phyloP scores from a whole-genome alignment of 2,113 vertebrate species.

The Pyxicephalus adspersus region DNA sequence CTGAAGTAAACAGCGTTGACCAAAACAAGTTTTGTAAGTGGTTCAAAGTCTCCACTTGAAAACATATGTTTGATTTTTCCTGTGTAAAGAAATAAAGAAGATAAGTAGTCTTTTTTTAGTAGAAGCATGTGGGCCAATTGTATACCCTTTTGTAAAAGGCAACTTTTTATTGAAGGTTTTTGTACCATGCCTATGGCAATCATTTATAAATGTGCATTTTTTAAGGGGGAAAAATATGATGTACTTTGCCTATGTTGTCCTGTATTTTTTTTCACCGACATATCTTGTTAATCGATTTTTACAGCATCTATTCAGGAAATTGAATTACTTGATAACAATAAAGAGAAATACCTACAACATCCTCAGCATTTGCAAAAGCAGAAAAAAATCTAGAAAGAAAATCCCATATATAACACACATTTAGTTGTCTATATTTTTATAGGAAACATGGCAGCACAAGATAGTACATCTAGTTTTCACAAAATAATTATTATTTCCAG shows the following conservation, averaged over 20 bases:
- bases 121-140: not conserved
- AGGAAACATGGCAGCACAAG: no score
- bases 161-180: constrained; percentile 37
- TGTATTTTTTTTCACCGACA: constrained; percentile 45
- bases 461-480: no score
- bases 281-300: constrained; percentile 44
- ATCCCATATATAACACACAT: not conserved
- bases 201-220: constrained; percentile 43
- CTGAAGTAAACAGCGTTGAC: constrained; percentile 69
- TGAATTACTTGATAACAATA: constrained; percentile 30
- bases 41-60: constrained; percentile 63
- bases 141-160: constrained; percentile 22
- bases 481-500: no score
- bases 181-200: constrained; percentile 32
- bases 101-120: constrained; percentile 7
- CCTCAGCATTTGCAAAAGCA: not conserved
- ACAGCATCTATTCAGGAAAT: constrained; percentile 41
- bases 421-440: no score
- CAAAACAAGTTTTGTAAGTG: constrained; percentile 65
- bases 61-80: constrained; percentile 66
- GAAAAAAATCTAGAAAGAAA: not conserved
- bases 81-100: constrained; percentile 37
- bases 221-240: constrained; percentile 32
- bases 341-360: constrained; percentile 6
- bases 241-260: constrained; percentile 40